Percentiles rank a stretch among this genome's conserved stretches.
phyloP scores from a whole-genome alignment of 2,888 invertebrate genomes.

The Oithona nana region DNA sequence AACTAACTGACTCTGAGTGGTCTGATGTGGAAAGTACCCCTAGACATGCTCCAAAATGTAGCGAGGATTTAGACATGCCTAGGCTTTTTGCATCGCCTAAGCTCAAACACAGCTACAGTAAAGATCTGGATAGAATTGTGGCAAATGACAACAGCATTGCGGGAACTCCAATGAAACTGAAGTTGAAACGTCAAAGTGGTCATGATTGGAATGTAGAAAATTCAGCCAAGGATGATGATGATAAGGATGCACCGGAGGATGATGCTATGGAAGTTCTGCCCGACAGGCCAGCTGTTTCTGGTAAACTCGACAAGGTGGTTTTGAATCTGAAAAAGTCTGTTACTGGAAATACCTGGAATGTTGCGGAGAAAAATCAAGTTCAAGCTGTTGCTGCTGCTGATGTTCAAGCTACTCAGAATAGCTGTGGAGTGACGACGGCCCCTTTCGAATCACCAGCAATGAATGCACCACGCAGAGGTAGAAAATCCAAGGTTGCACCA shows the following conservation, averaged over 20 bases:
- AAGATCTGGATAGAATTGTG: not conserved
- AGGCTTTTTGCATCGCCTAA: not conserved
- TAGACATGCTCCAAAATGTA: not conserved
- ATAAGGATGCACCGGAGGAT: not conserved
- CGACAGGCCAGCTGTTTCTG: not conserved
- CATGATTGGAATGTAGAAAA: not conserved
- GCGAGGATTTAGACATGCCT: not conserved
- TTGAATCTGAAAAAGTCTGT: not conserved
- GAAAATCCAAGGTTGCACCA: not conserved
- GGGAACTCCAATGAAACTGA: not conserved
- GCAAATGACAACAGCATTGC: not conserved
- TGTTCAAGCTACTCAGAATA: no score
- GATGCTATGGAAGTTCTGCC: not conserved
- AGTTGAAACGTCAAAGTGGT: not conserved
- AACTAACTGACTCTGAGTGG: not conserved
- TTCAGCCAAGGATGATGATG: no score
- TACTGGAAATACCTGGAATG: not conserved
- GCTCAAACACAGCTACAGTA: not conserved
- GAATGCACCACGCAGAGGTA: not conserved
- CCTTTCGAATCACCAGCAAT: no score
- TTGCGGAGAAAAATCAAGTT: not conserved
- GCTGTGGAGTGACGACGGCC: not conserved
- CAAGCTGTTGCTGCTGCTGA: not conserved
- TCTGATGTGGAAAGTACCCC: not conserved
- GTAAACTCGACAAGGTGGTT: not conserved